These are phyloP conservation scores for Bombycilla garrulus DNA, from an alignment of 2,113 vertebrate species.

Conservation along the genomic window DNA sequence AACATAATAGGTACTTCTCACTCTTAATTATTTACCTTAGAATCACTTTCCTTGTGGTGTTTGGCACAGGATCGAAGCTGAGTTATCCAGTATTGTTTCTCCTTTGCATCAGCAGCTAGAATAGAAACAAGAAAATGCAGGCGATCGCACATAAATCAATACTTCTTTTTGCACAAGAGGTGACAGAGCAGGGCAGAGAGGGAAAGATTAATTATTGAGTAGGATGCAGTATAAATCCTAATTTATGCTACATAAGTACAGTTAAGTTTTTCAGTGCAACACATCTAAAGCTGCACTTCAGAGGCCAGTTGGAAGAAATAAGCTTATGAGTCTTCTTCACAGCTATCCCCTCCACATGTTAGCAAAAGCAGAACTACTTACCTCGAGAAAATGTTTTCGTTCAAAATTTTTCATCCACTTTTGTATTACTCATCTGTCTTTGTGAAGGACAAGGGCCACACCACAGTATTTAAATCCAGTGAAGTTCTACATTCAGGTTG, in stretches of 20 bases:
- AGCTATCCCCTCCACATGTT: not conserved
- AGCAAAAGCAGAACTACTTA: not conserved
- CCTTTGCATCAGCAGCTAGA: constrained; percentile 88
- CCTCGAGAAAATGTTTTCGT: not conserved
- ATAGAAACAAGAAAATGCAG: constrained; percentile 49
- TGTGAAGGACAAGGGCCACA: not conserved
- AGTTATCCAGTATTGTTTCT: constrained; percentile 94
- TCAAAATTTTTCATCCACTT: not conserved
- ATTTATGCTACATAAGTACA: not conserved
- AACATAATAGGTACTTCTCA: not conserved
- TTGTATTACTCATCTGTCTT: not conserved
- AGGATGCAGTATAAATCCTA: not conserved
- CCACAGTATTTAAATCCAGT: not conserved
- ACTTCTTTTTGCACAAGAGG: not conserved
- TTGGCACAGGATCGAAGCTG: constrained; percentile 93
- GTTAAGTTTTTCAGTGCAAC: not conserved
- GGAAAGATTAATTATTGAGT: not conserved
- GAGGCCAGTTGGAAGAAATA: not conserved
- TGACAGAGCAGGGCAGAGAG: not conserved
- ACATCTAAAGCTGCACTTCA: not conserved
- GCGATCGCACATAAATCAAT: not conserved
- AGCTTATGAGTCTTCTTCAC: not conserved
- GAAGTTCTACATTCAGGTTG: not conserved
- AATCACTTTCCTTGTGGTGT: constrained; percentile 87
- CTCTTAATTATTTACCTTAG: constrained; percentile 80